Evolutionary conservation across 2,113 vertebrate species (phyloP).

Genomic region (Drymodes brunneopygia): DNA sequence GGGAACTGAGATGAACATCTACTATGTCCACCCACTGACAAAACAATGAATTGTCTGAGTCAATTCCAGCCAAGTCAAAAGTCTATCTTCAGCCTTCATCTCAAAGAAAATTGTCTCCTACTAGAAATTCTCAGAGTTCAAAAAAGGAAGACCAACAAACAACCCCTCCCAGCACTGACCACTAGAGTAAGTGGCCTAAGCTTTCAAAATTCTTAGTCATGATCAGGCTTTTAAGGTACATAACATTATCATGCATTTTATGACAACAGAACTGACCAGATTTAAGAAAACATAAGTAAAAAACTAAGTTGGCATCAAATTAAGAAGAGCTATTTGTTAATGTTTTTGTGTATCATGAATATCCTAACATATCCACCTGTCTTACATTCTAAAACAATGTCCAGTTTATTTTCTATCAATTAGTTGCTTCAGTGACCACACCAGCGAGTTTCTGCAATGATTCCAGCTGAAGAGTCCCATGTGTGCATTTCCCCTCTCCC

Average conservation of each 20-base stretch:
- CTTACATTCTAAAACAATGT: neutral
- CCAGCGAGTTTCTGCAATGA: fast-evolving
- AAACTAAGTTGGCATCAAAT: neutral
- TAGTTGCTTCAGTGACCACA: neutral
- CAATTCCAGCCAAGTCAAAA: neutral
- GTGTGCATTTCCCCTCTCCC: neutral
- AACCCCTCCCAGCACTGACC: neutral
- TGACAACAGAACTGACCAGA: neutral
- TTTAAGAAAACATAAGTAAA: neutral
- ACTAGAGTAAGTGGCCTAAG: neutral
- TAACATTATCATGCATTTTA: neutral
- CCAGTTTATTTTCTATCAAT: neutral
- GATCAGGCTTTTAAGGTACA: neutral
- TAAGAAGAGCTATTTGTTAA: neutral
- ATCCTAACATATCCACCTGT: neutral
- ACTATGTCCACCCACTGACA: neutral
- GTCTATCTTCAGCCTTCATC: neutral
- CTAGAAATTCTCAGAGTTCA: neutral
- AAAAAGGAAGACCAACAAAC: neutral
- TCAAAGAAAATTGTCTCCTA: neutral
- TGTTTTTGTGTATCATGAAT: neutral
- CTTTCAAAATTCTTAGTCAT: neutral
- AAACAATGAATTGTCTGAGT: neutral
- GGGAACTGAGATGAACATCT: neutral
- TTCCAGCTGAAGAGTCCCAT: neutral